phyloP scores from a whole-genome alignment of 2,113 vertebrate genomes.

The Amphilophus citrinellus region DNA sequence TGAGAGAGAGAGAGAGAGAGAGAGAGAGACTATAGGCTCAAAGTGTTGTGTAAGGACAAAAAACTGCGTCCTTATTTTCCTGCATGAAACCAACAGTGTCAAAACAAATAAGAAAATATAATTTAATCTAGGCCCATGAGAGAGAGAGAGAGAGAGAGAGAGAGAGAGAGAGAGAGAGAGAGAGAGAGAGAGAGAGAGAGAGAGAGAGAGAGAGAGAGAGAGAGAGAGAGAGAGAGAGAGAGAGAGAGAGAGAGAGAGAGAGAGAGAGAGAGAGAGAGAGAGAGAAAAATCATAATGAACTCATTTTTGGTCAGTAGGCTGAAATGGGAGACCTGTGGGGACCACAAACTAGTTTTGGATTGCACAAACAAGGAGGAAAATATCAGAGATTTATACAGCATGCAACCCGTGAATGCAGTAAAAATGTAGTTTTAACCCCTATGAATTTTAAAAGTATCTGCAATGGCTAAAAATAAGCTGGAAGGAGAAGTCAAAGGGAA shows the following conservation, averaged over 20 bases:
- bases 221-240: neutral
- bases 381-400: neutral
- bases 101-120: neutral
- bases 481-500: neutral
- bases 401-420: neutral
- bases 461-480: neutral
- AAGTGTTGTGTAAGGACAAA: slow-evolving; percentile 17
- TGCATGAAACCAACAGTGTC: slow-evolving; percentile 1
- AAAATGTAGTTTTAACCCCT: slow-evolving; percentile 9
- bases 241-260: neutral
- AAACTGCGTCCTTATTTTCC: slow-evolving; percentile 14
- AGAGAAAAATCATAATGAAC: slow-evolving; percentile 16
- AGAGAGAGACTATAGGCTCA: neutral
- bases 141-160: neutral
- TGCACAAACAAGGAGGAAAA: slow-evolving; percentile 16
- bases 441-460: neutral
- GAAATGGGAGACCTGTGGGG: neutral
- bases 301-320: slow-evolving; percentile 18
- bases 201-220: neutral
- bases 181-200: neutral
- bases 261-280: neutral
- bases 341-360: slow-evolving; percentile 37
- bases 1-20: too few relatives aligned
- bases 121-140: neutral
- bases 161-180: neutral